Evolutionary conservation across 2,113 vertebrate species (phyloP), one percentile per base, ranked within the genome.

Genomic region (Azemiops feae): DNA sequence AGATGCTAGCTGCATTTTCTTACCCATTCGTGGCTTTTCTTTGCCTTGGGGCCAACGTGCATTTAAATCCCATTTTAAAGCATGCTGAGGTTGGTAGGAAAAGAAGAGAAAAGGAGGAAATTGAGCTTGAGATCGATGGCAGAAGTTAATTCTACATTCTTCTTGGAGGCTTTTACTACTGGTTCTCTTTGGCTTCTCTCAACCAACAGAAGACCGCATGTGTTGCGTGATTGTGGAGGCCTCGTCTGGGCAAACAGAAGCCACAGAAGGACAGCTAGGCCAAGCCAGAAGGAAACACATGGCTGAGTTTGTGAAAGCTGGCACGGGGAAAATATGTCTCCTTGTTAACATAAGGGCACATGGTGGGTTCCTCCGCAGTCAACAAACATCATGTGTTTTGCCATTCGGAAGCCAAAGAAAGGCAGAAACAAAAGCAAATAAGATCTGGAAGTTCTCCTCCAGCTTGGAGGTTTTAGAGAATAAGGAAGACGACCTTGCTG

Each of bases 191-290:
- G 60, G 85, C 4, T 89, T 93, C 30, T 22, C 58, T 39, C 8
- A n/a, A 74, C 34, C 54, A 0, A 12, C 30, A 43, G 0, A 0
- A 11, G 43, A 27, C 92, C n/a, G 45, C 4, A 92, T 50, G 27
- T 30, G 39, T 69, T 34, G 3, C 89, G 45, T 4, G 18, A 4
- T 91, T 87, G 53, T 5, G 81, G 39, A 0, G 7, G 20, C 55
- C 95, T 92, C 91, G 5, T 34, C 69, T 86, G 95, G 58, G 23
- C 90, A 91, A 87, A 94, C 64, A 89, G 92, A 88, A 93, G 30
- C 18, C 34, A 81, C 69, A 87, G 88, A 69, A 39, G 85, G 0
- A 92, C 88, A 89, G 94, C 7, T 20, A 88, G 0, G 93, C 81
- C 25, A 87, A 92, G 91, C 85, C 52, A 52, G 0, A 10, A 50